phyloP scores from a whole-genome alignment of 2,888 invertebrate species.

The Acanthosepion pharaonis region DNA sequence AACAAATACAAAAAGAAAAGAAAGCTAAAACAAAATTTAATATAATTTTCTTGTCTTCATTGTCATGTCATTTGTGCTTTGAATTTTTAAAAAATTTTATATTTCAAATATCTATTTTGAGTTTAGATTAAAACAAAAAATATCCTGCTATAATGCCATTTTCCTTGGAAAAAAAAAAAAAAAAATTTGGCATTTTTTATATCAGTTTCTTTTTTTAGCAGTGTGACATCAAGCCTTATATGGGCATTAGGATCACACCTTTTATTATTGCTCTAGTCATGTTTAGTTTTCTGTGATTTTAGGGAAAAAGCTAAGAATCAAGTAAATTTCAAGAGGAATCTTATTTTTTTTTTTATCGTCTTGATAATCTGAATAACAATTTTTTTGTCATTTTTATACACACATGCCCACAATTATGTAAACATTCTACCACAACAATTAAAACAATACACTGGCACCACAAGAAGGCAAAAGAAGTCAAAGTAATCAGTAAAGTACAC shows the following conservation, averaged over 20 bases:
- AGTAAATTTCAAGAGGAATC: neutral
- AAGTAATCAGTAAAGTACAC: neutral
- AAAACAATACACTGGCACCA: neutral
- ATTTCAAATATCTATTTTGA: neutral
- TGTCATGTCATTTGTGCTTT: neutral
- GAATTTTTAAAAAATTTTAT: neutral
- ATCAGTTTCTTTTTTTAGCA: neutral
- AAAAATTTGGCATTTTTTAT: neutral
- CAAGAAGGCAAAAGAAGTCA: neutral
- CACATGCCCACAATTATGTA: neutral
- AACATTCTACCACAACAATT: neutral
- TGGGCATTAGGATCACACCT: neutral
- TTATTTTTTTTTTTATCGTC: neutral
- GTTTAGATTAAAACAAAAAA: neutral
- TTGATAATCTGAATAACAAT: neutral
- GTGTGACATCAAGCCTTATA: neutral
- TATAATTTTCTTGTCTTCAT: neutral
- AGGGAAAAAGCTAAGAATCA: too few species aligned
- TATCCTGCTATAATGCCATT: neutral
- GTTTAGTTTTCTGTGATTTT: neutral
- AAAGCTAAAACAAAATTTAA: neutral
- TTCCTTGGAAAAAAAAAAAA: neutral
- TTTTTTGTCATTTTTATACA: neutral
- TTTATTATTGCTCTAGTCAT: conserved; percentile 22
- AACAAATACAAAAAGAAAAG: neutral